Evolutionary conservation across 1,140 invertebrate genomes (phyloP).

Genomic region (Brachionus calyciflorus): DNA sequence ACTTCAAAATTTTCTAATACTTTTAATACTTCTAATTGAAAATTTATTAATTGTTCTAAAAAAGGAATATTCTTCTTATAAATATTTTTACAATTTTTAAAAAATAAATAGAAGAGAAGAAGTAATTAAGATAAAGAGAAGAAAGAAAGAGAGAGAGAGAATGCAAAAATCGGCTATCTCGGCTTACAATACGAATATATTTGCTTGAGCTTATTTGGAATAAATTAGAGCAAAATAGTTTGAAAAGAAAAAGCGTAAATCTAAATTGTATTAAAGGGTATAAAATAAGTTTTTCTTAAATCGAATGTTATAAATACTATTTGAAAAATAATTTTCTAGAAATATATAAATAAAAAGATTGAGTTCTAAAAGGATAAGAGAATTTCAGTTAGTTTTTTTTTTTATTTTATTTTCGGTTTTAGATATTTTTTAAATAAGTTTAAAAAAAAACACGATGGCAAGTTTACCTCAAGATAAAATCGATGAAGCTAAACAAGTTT

Average conservation of each 20-base stretch:
- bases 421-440: too few relatives aligned
- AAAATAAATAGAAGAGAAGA: too few relatives aligned
- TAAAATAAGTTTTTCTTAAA: conserved; percentile 23
- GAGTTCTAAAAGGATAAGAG: background rate
- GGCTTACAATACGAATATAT: too few relatives aligned
- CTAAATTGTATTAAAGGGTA: background rate
- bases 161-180: too few relatives aligned
- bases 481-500: conserved; percentile 46
- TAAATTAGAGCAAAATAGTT: conserved; percentile 5
- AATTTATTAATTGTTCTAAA: too few relatives aligned
- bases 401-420: background rate
- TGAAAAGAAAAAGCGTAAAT: background rate
- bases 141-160: too few relatives aligned
- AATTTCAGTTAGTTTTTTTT: background rate
- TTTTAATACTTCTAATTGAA: too few relatives aligned
- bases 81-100: too few relatives aligned
- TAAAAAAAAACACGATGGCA: background rate
- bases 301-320: conserved; percentile 8
- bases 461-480: conserved; percentile 41
- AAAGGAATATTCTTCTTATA: too few relatives aligned
- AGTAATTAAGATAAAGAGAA: background rate
- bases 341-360: conserved; percentile 13
- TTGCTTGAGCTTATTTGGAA: conserved; percentile 29
- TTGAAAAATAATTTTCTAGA: background rate
- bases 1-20: too few relatives aligned